Evolutionary conservation across 2,113 vertebrate species (phyloP).

Genomic region (Vimba vimba): DNA sequence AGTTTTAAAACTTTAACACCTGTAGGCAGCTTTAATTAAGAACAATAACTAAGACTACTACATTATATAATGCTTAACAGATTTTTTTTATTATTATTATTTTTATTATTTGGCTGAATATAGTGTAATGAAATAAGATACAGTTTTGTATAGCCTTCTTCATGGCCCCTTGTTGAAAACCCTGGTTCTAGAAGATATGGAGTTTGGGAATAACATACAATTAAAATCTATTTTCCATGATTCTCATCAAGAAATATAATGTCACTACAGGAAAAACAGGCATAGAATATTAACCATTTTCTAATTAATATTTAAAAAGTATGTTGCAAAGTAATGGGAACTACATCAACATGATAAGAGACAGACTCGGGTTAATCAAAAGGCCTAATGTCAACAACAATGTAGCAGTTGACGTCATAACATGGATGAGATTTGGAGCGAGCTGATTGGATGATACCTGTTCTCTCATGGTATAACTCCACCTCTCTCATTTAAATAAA

Average conservation of each 20-base stretch:
- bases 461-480: not conserved
- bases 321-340: not conserved
- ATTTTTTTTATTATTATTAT: not conserved
- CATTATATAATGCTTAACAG: not conserved
- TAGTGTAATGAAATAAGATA: too few relatives aligned
- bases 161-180: not conserved
- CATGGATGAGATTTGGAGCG: conserved; percentile 12
- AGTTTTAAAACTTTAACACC: not conserved
- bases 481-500: not conserved
- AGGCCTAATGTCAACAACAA: not conserved
- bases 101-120: not conserved
- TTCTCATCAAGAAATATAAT: not conserved
- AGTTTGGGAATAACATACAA: too few relatives aligned
- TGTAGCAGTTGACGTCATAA: conserved; percentile 7
- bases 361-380: not conserved
- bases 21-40: not conserved
- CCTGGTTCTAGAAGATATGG: not conserved
- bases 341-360: not conserved
- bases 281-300: not conserved
- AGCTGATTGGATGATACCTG: conserved; percentile 11
- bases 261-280: not conserved
- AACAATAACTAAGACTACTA: not conserved
- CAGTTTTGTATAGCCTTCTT: not conserved
- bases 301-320: not conserved
- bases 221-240: not conserved